Base-by-base conservation (phyloP, 2,888 invertebrate genomes). In the Tinea pellionella region DNA sequence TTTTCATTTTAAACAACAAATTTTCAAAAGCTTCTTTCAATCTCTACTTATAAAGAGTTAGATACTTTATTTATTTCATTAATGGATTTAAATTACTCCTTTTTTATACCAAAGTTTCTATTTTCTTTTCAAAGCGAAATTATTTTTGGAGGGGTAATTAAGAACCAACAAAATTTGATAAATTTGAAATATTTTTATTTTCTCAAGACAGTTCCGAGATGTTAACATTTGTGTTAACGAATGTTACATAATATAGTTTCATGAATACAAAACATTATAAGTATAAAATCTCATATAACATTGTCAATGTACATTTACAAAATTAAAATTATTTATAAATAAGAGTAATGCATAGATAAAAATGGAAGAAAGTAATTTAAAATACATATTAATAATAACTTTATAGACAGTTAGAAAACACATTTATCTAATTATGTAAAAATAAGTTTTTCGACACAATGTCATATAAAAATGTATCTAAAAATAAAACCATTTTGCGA, bases 381-480 rank as follows among this genome's bases (percentile, higher is more conserved):
- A 24, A 19, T 24, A 53, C 9, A 24, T 16, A 53, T 11, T 24
- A 53, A 47, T 16, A 47, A 15, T 16, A 37, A 37, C 4, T 37
- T 47, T 53, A 53, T 53, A 16, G 47, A 24, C 16, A 53, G 18
- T 53, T 53, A 18, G 18, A 24, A 51, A 53, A 53, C 24, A 19
- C 53, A n/a, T 13, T 1, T 15, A 16, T 2, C 53, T 53, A 47
- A 47, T n/a, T n/a, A n/a, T 47, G 18, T 47, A 53, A 19, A 53
- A 18, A 53, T 74, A 65, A 77, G 80, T 82, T 82, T 82, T 80
- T 81, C 75, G 82, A 83, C 81, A 81, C 77, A 73, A 78, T 73
- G 83, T 84, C 79, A 79, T 69, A 76, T 80, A 77, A 78, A 80
- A 77, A 75, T 83, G 78, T 83, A 82, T 80, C 32, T 57, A 81